Conservation (phyloP, 2,888 invertebrate genomes). For the Leucophora obtusa region DNA sequence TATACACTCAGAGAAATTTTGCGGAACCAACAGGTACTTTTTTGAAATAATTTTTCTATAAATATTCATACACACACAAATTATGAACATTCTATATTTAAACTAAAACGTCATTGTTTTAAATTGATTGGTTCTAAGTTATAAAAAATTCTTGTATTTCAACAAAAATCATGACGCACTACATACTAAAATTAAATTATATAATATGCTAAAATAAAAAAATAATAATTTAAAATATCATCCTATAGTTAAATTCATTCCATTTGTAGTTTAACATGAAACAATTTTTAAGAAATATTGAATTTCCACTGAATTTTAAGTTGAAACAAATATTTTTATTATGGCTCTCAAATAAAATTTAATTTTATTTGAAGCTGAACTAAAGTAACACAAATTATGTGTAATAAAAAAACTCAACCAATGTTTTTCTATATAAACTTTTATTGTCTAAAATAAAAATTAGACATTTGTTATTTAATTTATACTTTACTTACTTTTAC, state of each 20-base stretch:
- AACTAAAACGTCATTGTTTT: background rate
- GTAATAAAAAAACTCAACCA: background rate
- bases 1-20: constrained; percentile 70
- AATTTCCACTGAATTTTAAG: constrained; percentile 12
- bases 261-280: background rate
- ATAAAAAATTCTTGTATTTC: background rate
- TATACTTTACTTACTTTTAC: constrained; percentile 33
- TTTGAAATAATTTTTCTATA: background rate
- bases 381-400: background rate
- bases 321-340: background rate
- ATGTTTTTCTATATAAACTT: constrained; percentile 19
- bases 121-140: constrained; percentile 1
- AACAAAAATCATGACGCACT: no score
- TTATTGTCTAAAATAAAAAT: constrained; percentile 56
- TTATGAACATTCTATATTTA: background rate
- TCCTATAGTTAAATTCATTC: background rate
- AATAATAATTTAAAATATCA: background rate
- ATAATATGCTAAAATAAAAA: no score
- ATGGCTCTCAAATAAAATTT: background rate
- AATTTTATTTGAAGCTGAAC: background rate
- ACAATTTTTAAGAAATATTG: constrained; percentile 2
- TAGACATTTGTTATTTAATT: constrained; percentile 60
- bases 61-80: background rate
- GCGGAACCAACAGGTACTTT: constrained; percentile 75
- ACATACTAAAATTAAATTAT: no score